Evolutionary conservation across 2,113 vertebrate genomes (phyloP).

Genomic region (Callocephalon fimbriatum): DNA sequence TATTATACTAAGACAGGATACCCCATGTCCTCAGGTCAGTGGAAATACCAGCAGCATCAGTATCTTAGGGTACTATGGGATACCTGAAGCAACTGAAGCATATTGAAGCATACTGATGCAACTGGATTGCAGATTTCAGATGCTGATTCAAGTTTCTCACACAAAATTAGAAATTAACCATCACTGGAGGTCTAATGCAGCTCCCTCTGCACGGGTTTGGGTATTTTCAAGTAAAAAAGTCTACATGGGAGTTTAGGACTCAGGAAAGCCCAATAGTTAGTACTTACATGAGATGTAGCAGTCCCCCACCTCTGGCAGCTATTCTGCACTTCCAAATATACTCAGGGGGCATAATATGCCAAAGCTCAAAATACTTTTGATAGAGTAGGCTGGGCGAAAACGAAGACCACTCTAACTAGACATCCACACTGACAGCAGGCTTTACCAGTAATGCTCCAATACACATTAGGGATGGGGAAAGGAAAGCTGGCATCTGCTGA

Average conservation of each 20-base stretch:
- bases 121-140: background rate
- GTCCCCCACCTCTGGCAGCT: background rate
- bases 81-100: background rate
- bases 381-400: background rate
- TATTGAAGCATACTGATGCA: background rate
- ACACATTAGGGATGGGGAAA: background rate
- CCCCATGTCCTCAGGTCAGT: background rate
- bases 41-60: background rate
- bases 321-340: background rate
- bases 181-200: background rate
- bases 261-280: background rate
- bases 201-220: background rate
- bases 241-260: background rate
- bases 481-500: background rate
- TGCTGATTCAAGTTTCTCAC: background rate
- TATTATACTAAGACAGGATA: background rate
- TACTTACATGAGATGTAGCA: background rate
- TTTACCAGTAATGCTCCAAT: background rate
- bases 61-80: background rate
- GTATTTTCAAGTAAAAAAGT: background rate
- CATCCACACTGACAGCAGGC: background rate
- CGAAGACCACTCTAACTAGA: background rate
- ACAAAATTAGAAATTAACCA: background rate
- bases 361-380: background rate
- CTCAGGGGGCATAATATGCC: background rate